Percentiles rank a stretch among this genome's conserved stretches.
Evolutionary conservation across 1,140 invertebrate genomes (phyloP).

Genomic region (Calliphora vicina): DNA sequence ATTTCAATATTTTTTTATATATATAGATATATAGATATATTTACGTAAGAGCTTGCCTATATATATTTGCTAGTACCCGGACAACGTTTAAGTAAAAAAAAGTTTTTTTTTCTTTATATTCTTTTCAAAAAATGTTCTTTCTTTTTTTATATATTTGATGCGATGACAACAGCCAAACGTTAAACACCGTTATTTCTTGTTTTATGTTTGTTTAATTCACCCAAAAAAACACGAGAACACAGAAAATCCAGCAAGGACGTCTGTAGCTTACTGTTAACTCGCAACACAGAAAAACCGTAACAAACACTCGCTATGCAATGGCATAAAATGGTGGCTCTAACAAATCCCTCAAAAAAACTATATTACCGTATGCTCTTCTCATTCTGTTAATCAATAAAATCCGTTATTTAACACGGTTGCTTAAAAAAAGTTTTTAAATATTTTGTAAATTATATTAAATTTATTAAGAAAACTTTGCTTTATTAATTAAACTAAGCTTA

Average conservation of each 20-base stretch:
- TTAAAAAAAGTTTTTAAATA: not conserved
- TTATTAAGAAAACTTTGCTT: no score
- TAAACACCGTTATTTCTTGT: slow-evolving; percentile 34
- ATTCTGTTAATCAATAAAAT: not conserved
- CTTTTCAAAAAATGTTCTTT: not conserved
- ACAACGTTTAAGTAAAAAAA: slow-evolving; percentile 37
- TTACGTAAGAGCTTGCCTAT: slow-evolving; percentile 40
- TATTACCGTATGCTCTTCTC: not conserved
- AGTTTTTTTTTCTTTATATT: slow-evolving; percentile 24
- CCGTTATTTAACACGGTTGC: not conserved
- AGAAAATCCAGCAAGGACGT: slow-evolving; percentile 40
- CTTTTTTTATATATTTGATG: not conserved
- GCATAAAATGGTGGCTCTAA: not conserved
- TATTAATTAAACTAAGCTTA: no score
- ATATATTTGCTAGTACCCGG: slow-evolving; percentile 36
- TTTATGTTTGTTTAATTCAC: slow-evolving; percentile 24
- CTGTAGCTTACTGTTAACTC: slow-evolving; percentile 26
- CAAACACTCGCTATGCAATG: not conserved
- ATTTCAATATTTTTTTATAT: slow-evolving; percentile 10
- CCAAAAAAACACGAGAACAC: slow-evolving; percentile 35
- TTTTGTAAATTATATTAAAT: no score
- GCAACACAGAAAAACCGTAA: not conserved
- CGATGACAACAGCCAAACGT: slow-evolving; percentile 36
- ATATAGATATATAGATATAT: no score
- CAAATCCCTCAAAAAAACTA: not conserved